A percentile compares a stretch with the other conserved stretches of the same genome.
phyloP scores from a whole-genome alignment of 2,888 invertebrate genomes.

The Drosophila subquinaria region DNA sequence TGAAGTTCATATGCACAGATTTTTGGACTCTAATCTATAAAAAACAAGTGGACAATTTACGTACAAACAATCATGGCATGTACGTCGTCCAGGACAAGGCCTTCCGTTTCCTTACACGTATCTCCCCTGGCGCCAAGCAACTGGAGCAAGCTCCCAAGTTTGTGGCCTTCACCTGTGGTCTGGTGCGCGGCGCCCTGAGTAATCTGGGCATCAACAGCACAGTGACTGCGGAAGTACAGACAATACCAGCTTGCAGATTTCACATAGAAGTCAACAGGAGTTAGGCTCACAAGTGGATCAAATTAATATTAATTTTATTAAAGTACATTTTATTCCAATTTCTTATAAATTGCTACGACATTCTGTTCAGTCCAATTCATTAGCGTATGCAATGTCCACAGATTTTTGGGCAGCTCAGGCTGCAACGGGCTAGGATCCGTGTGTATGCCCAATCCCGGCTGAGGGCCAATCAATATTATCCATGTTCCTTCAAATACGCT shows the following conservation, averaged over 20 bases:
- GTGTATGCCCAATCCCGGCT: constrained; percentile 87
- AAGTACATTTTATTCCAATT: constrained; percentile 36
- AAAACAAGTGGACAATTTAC: constrained; percentile 98
- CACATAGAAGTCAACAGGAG: constrained; percentile 94
- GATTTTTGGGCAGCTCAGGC: constrained; percentile 85
- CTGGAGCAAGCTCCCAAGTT: constrained; percentile 96
- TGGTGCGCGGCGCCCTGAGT: constrained; percentile 96
- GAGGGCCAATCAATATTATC: constrained; percentile 91
- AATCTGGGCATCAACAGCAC: constrained; percentile 97
- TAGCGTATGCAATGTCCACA: constrained; percentile 87
- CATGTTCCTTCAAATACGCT: constrained; percentile 88
- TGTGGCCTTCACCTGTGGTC: constrained; percentile 97
- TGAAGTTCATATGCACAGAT: constrained; percentile 99
- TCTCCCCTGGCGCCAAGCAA: constrained; percentile 96
- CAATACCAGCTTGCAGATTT: constrained; percentile 96
- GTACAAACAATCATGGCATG: constrained; percentile 98
- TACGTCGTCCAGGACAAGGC: constrained; percentile 99
- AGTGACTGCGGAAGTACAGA: constrained; percentile 97
- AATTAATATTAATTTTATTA: constrained; percentile 38
- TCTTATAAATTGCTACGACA: constrained; percentile 88
- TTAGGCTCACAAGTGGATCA: constrained; percentile 76
- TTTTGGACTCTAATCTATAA: constrained; percentile 99
- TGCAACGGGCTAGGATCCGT: constrained; percentile 91
- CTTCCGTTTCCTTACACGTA: constrained; percentile 94
- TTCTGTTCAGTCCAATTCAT: constrained; percentile 89